phyloP scores from a whole-genome alignment of 2,113 vertebrate species.

The Nothocercus nigrocapillus region DNA sequence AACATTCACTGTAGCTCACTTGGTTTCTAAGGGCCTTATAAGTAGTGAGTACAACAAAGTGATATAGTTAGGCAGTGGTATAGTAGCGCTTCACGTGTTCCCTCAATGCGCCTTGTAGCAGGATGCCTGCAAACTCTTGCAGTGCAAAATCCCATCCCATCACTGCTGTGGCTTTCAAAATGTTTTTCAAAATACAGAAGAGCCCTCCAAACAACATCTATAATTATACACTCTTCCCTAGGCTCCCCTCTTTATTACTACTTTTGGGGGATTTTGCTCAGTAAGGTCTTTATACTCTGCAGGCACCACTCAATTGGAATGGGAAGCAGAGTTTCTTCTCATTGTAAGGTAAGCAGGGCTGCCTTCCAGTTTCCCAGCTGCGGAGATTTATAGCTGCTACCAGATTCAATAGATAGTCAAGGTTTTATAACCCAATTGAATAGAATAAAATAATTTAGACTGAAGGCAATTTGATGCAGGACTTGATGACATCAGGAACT shows the following conservation, averaged over 20 bases:
- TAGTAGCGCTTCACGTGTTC: background rate
- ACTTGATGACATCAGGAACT: constrained; percentile 26
- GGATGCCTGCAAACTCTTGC: background rate
- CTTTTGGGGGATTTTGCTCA: constrained; percentile 60
- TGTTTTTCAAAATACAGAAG: background rate
- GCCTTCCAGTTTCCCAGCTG: constrained; percentile 69
- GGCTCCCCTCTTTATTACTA: constrained; percentile 45
- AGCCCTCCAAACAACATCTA: background rate
- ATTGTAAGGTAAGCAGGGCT: constrained; percentile 69
- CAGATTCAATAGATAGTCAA: constrained; percentile 66
- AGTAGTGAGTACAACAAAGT: constrained; percentile 7
- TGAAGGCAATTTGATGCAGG: constrained; percentile 52
- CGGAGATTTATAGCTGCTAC: constrained; percentile 66
- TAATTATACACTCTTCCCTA: background rate
- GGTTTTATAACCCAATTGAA: constrained; percentile 65
- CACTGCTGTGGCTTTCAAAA: constrained; percentile 16
- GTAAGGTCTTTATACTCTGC: constrained; percentile 57
- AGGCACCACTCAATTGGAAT: constrained; percentile 53
- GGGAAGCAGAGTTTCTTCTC: constrained; percentile 57
- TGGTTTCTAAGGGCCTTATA: constrained; percentile 40
- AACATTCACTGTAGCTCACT: constrained; percentile 41
- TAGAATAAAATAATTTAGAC: constrained; percentile 51
- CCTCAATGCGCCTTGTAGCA: background rate
- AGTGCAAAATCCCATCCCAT: background rate
- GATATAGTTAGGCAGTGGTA: background rate